Base-by-base conservation (phyloP, 2,113 vertebrate species). In the Macaca mulatta region DNA sequence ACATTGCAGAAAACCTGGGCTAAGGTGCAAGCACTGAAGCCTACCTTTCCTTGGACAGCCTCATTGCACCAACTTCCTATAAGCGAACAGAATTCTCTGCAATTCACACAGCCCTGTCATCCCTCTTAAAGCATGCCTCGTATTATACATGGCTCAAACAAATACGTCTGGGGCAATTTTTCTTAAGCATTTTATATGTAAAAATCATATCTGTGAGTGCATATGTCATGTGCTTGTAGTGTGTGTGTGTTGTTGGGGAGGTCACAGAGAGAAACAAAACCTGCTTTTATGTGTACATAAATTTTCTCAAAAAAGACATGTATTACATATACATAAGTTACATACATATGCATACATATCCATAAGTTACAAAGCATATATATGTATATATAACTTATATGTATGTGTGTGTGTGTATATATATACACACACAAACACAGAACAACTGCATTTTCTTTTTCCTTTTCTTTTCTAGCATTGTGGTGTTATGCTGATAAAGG, bases 161-260 rank as follows among this genome's bases (percentile, higher is more conserved):
- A 45, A 43, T 55, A 64, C 67, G 9, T 93, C 27, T 61, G 1
- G 23, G 25, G 32, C 6, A 82, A 82, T 2, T 38, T 78, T 52
- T 94, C 50, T 85, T 78, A 82, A 79, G 35, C 12, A 75, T 6
- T 30, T 45, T 18, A 48, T 38, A 17, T 5, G 1, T 74, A 77
- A 78, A 91, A 43, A 43, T 82, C 25, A 25, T 50, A 8, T 10
- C 12, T 79, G 6, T 10, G 16, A 64, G 27, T 52, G 43, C 45
- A n/a, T 38, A 6, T 80, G 18, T 18, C 45, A 5, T 67, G 50
- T 72, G 45, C 27, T 80, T 61, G 18, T 13, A 13, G 9, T 7
- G 6, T 75, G 12, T 10, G 32, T 64, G 12, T 70, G 16, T n/a
- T 20, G 1, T 11, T 14, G 9, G 7, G 35, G 6, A 0, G 43